Evolutionary conservation across 2,113 vertebrate genomes (phyloP).

Genomic region (Seriola aureovittata): DNA sequence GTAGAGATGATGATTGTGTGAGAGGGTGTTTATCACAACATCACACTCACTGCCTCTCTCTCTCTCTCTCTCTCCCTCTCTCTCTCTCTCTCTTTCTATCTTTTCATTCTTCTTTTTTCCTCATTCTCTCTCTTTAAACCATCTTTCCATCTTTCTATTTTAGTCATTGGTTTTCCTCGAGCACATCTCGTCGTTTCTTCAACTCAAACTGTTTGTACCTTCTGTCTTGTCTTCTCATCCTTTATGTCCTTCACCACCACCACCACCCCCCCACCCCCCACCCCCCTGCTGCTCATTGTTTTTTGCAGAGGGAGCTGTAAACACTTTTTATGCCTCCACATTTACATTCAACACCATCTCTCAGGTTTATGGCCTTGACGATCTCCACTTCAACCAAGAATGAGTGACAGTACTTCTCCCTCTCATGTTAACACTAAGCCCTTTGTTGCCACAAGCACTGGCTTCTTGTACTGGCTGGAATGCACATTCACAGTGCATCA

Average conservation of each 20-base stretch:
- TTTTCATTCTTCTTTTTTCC: neutral
- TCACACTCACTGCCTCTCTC: constrained; percentile 16
- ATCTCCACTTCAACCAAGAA: constrained; percentile 43
- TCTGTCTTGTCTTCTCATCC: constrained; percentile 36
- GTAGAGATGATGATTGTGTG: constrained; percentile 48
- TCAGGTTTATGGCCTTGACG: constrained; percentile 61
- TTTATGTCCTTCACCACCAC: constrained; percentile 60
- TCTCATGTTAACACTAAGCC: constrained; percentile 30
- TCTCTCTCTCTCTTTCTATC: constrained; percentile 12
- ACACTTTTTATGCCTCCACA: constrained; percentile 67
- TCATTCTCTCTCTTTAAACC: constrained; percentile 31
- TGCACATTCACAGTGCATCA: constrained; percentile 1
- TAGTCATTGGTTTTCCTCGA: constrained; percentile 32
- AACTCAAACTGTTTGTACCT: constrained; percentile 21
- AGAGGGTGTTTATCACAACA: constrained; percentile 62
- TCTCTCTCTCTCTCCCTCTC: constrained; percentile 7
- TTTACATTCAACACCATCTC: constrained; percentile 71
- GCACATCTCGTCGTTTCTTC: neutral
- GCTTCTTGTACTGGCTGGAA: constrained; percentile 34
- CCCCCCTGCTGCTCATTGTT: constrained; percentile 37
- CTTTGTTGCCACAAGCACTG: constrained; percentile 35
- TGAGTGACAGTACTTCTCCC: constrained; percentile 49
- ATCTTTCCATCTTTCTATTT: constrained; percentile 9
- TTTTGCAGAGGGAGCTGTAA: constrained; percentile 55
- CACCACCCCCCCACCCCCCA: constrained; percentile 19